These are phyloP conservation scores for Masticophis lateralis DNA, from an alignment of 2,797 vertebrate species.

Conservation along the genomic window DNA sequence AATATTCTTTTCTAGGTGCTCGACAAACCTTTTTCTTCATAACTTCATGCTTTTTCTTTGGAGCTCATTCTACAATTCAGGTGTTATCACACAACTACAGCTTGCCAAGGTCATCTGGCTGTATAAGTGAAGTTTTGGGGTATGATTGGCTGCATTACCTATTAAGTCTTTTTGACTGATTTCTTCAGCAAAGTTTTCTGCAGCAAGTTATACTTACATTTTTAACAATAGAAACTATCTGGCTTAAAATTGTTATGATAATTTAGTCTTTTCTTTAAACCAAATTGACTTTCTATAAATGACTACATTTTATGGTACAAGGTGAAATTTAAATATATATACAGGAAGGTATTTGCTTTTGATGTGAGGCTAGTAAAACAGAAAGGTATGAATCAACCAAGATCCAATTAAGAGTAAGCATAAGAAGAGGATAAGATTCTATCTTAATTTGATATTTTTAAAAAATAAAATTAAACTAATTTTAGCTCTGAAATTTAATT, in stretches of 20 bases:
- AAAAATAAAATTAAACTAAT: not conserved
- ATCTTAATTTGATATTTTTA: not conserved
- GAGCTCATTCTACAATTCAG: not conserved
- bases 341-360: not conserved
- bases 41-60: not conserved
- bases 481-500: not conserved
- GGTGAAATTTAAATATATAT: not conserved
- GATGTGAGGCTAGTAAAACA: not conserved
- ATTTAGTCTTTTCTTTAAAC: not conserved
- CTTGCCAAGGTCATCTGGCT: not conserved
- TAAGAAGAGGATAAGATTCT: not conserved
- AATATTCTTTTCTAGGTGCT: not conserved
- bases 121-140: not conserved
- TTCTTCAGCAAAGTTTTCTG: not conserved
- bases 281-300: not conserved
- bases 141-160: not conserved
- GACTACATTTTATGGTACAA: not conserved
- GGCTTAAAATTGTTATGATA: not conserved
- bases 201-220: not conserved
- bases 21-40: not conserved
- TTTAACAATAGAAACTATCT: not conserved
- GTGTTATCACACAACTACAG: not conserved
- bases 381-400: not conserved
- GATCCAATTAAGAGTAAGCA: not conserved
- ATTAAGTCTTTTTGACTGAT: not conserved